phyloP scores from a whole-genome alignment of 2,888 invertebrate species.

The Belgica antarctica region DNA sequence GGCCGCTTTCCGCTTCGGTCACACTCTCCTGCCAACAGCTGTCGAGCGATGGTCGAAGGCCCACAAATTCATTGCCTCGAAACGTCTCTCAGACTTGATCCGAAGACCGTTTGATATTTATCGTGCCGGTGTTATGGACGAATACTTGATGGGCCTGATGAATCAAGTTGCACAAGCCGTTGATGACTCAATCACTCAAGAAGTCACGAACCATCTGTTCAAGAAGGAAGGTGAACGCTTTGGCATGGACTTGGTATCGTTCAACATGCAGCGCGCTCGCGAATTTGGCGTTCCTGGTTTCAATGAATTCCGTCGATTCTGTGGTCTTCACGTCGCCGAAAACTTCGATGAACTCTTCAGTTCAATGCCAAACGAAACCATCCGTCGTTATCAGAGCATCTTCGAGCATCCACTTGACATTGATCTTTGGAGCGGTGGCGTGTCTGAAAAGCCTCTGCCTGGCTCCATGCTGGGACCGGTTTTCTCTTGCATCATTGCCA shows the following conservation, averaged over 20 bases:
- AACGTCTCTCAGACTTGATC: conserved; percentile 82
- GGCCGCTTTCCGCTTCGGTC: conserved; percentile 89
- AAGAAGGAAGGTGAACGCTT: conserved; percentile 73
- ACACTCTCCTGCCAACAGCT: conserved; percentile 83
- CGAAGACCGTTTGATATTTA: conserved; percentile 87
- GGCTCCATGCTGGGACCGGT: conserved; percentile 93
- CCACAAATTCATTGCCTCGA: conserved; percentile 90
- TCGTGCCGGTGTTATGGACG: conserved; percentile 84
- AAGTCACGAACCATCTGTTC: conserved; percentile 89
- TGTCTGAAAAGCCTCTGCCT: conserved; percentile 83
- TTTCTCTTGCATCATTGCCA: conserved; percentile 90
- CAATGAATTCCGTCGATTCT: conserved; percentile 90
- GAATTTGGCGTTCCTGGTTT: conserved; percentile 90
- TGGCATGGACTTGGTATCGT: conserved; percentile 87
- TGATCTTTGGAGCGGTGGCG: conserved; percentile 92
- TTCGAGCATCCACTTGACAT: conserved; percentile 89
- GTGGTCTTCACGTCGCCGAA: conserved; percentile 75
- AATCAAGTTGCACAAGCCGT: conserved; percentile 93
- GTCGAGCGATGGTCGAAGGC: conserved; percentile 93
- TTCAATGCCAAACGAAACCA: conserved; percentile 85
- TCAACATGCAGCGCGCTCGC: conserved; percentile 90
- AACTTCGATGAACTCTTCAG: conserved; percentile 79
- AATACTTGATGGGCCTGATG: conserved; percentile 89
- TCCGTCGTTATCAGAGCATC: conserved; percentile 75
- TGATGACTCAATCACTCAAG: conserved; percentile 88